Evolutionary conservation across 1,140 invertebrate genomes (phyloP).

Genomic region (Lordiphosa mommai): DNA sequence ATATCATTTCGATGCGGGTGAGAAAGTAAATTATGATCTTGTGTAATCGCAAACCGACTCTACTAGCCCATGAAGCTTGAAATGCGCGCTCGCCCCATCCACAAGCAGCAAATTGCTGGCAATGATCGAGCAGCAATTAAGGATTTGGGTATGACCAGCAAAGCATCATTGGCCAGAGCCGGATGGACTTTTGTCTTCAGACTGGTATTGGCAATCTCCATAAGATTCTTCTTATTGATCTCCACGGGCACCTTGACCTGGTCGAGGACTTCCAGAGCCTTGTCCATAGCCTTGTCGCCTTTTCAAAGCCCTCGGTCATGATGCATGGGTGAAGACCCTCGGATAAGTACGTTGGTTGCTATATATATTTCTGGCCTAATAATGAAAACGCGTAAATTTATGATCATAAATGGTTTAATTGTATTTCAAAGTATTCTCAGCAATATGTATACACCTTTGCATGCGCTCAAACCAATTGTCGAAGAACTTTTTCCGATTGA

Average conservation of each 20-base stretch:
- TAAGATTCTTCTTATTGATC: constrained; percentile 86
- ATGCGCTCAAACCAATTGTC: no score
- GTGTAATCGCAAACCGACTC: background rate
- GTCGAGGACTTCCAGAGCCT: constrained; percentile 94
- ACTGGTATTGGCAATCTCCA: constrained; percentile 94
- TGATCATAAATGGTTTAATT: no score
- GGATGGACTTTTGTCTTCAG: constrained; percentile 95
- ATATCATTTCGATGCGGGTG: constrained; percentile 26
- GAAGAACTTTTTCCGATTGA: no score
- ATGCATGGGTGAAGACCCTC: constrained; percentile 98
- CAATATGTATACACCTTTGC: no score
- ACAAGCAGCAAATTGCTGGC: constrained; percentile 98
- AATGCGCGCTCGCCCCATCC: constrained; percentile 99
- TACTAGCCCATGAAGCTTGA: constrained; percentile 94
- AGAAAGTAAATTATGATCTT: constrained; percentile 25
- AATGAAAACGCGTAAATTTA: no score
- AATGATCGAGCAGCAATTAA: constrained; percentile 98
- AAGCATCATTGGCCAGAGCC: constrained; percentile 93
- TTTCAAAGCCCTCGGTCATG: constrained; percentile 96
- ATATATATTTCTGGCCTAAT: no score
- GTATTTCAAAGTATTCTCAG: no score
- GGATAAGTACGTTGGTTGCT: no score
- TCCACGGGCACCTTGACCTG: constrained; percentile 91
- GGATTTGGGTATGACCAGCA: constrained; percentile 92
- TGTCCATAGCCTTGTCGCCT: constrained; percentile 91